Evolutionary conservation across 2,888 invertebrate species (phyloP).

Genomic region (Tipula confusa): DNA sequence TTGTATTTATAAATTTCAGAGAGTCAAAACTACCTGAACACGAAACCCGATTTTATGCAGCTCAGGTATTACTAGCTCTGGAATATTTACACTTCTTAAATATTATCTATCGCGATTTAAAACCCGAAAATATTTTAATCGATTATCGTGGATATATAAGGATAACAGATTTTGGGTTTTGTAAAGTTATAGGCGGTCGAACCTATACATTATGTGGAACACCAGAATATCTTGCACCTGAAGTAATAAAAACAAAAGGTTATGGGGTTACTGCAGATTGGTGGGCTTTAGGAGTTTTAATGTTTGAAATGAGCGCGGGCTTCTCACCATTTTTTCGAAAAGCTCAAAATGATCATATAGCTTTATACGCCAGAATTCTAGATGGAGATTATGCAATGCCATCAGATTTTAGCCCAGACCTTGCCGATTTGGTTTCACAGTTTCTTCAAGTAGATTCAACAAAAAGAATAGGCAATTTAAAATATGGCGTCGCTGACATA

Average conservation of each 20-base stretch:
- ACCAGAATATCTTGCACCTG: constrained; percentile 94
- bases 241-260: constrained; percentile 84
- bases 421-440: constrained; percentile 78
- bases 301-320: constrained; percentile 89
- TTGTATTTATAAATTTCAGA: constrained; percentile 36
- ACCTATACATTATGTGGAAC: constrained; percentile 95
- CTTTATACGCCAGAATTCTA: constrained; percentile 92
- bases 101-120: constrained; percentile 84
- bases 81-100: constrained; percentile 88
- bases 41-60: constrained; percentile 81
- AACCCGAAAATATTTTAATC: constrained; percentile 87
- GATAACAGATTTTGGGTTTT: constrained; percentile 93
- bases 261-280: constrained; percentile 93
- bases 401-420: constrained; percentile 70
- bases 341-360: constrained; percentile 73
- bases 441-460: constrained; percentile 77
- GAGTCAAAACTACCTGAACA: constrained; percentile 65
- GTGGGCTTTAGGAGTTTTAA: constrained; percentile 90
- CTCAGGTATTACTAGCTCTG: constrained; percentile 83
- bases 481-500: constrained; percentile 80
- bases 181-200: constrained; percentile 70
- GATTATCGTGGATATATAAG: constrained; percentile 72
- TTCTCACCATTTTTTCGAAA: constrained; percentile 87
- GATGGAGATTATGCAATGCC: constrained; percentile 84
- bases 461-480: constrained; percentile 74